Evolutionary conservation across 2,888 invertebrate genomes (phyloP), one percentile per base, ranked within the genome.

Genomic region (Anticlea derivata): DNA sequence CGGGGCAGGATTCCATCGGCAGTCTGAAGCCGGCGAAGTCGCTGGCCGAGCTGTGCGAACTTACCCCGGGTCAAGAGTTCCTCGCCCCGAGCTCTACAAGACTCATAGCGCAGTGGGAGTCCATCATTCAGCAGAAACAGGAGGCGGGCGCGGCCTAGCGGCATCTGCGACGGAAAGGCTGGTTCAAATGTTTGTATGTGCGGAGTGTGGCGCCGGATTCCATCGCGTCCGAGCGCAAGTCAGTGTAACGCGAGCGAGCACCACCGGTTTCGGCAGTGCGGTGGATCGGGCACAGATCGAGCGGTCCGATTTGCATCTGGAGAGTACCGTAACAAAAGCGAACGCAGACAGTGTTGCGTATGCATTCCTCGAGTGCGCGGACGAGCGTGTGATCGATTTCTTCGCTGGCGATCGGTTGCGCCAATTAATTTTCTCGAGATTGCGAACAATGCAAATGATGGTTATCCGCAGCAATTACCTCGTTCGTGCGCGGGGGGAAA

Each of bases 91-190:
- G 94, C 68, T 94, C 95, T 31, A 93, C 93, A 55, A 86, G 93
- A 33, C 90, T 96, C 56, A 96, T 96, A 69, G 95, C 94, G 61
- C 94, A 95, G 80, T 96, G 96, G 94, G 96, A 96, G 82, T 95
- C 93, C 55, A 90, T 95, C 63, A 96, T 96, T 62, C 94, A 94
- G 66, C 91, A 93, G 76, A 92, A 92, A 70, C 92, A 91, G 59
- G 92, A 93, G 64, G 89, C 91, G 17, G 91, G 91, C 23, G 91
- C 91, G 37, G 91, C 91, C 65, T 91, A 89, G 64, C 53, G 45
- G 55, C 51, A 11, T 43, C 56, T 43, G 48, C 48, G 54, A 49
- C 26, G 52, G 52, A 56, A 66, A 63, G 63, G 63, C 63, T 68
- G 74, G 73, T 70, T 73, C 58, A 70, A 73, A 70, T 65, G 71